Base-by-base conservation (phyloP, 2,797 vertebrate species). In the Pygocentrus nattereri region DNA sequence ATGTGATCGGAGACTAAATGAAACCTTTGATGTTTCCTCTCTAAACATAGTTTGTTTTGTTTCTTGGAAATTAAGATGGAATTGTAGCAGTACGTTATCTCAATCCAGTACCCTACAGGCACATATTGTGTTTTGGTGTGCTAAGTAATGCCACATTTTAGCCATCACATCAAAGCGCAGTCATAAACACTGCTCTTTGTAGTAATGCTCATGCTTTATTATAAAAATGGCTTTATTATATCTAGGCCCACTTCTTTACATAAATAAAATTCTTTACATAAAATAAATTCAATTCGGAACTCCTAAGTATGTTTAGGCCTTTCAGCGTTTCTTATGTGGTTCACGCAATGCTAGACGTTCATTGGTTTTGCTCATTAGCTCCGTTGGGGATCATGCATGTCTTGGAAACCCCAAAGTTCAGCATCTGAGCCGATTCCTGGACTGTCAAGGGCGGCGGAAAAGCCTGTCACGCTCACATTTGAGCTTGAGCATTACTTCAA, bases 401-500 rank as follows among this genome's bases (percentile, higher is more conserved):
- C 69, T 72, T 54, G 25, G 25, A 72, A 72, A 54, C 16, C 41
- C 49, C 6, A 70, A 70, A 49, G 41, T 72, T 72, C 69, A 74
- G 31, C 71, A 58, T 54, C 50, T n/a, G 15, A 10, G 50, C 59
- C 4, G 50, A 77, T 77, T 73, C 62, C 73, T 31, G 54, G 73
- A 15, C 61, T 77, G 73, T 76, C 54, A 67, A 65, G 34, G 18
- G 30, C 21, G 59, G 78, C 65, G 64, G 44, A 67, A 82, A 84
- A 82, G 58, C 34, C 58, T 27, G 68, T 86, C 82, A 74, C 11
- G 80, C 74, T 85, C 50, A 23, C 61, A 56, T 77, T 49, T 65
- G 58, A 85, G 80, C 81, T 52, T 87, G 90, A 75, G 88, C 85
- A 85, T 92, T 85, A 87, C 90, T 91, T 92, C 88, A 91, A 89